phyloP scores from a whole-genome alignment of 2,113 vertebrate species.

The Gymnogyps californianus region DNA sequence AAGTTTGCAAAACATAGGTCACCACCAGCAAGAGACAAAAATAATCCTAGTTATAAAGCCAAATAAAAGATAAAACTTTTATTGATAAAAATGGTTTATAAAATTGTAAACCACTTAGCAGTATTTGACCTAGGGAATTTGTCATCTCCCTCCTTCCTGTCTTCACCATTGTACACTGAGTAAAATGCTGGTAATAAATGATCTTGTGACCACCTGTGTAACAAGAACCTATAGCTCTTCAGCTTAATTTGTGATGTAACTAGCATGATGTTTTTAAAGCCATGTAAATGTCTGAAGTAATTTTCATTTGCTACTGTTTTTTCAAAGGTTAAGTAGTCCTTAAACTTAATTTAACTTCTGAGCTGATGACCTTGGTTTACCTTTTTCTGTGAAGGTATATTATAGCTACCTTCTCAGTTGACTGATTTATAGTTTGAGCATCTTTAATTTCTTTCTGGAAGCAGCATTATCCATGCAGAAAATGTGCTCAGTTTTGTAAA shows the following conservation, averaged over 20 bases:
- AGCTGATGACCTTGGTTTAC: background rate
- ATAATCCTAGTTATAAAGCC: background rate
- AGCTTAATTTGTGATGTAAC: background rate
- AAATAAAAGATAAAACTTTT: background rate
- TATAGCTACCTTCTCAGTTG: background rate
- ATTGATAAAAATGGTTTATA: background rate
- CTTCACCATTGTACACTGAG: background rate
- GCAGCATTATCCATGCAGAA: background rate
- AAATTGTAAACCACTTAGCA: background rate
- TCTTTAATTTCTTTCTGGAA: background rate
- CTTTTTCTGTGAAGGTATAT: background rate
- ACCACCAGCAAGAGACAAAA: background rate
- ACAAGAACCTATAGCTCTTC: background rate
- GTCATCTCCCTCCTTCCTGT: background rate
- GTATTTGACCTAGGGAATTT: background rate
- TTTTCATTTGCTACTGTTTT: background rate
- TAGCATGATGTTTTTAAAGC: background rate
- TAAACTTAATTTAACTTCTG: background rate
- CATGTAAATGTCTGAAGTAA: background rate
- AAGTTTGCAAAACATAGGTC: background rate
- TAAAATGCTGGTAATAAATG: background rate
- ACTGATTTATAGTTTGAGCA: background rate
- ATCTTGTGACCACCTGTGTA: background rate
- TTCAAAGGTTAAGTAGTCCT: background rate
- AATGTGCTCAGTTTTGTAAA: background rate